These are phyloP conservation scores for Alcis repandata DNA, from an alignment of 2,888 invertebrate species.

Conservation along the genomic window DNA sequence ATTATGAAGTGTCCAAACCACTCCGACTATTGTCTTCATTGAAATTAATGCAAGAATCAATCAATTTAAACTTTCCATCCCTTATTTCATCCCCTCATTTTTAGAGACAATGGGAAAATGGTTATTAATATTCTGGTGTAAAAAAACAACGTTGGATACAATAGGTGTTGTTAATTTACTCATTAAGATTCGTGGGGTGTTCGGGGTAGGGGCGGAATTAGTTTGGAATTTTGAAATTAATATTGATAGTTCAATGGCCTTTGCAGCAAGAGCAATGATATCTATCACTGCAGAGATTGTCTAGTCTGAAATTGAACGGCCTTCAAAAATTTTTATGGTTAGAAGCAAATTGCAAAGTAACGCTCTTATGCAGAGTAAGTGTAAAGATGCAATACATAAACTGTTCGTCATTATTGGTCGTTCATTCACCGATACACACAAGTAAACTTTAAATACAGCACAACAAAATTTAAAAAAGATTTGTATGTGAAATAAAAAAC, in stretches of 20 bases:
- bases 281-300: not conserved
- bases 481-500: no score
- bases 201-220: slow-evolving; percentile 52
- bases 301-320: not conserved
- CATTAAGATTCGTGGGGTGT: slow-evolving; percentile 84
- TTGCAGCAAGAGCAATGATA: not conserved
- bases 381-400: no score
- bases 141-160: slow-evolving; percentile 81
- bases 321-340: no score
- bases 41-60: slow-evolving; percentile 85
- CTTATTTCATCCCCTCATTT: slow-evolving; percentile 63
- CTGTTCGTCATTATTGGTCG: no score
- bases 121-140: slow-evolving; percentile 82
- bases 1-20: slow-evolving; percentile 77
- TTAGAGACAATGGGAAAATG: slow-evolving; percentile 76
- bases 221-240: slow-evolving; percentile 58
- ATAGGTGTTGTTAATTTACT: slow-evolving; percentile 86
- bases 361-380: no score
- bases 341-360: no score
- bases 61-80: slow-evolving; percentile 74
- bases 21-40: slow-evolving; percentile 80
- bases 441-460: no score
- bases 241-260: slow-evolving; percentile 43
- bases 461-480: no score
- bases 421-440: no score